Evolutionary conservation across 2,888 invertebrate species (phyloP), one percentile per base, ranked within the genome.

Genomic region (Chaitophorus viminalis): DNA sequence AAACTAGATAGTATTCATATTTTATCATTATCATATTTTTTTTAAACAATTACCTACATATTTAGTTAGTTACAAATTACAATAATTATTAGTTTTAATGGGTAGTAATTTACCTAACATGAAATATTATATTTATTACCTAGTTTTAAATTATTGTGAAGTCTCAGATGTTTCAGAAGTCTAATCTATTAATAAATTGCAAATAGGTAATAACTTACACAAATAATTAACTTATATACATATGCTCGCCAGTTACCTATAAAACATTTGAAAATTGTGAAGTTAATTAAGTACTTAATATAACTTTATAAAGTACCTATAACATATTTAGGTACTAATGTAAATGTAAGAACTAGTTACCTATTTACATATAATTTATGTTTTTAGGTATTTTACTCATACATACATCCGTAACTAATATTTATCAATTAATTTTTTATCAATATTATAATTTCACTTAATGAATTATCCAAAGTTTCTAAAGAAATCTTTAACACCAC

Each of bases 401-500:
- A 17, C 17, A 70, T 65, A 29, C 3, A 78, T 21, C 33, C 11
- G 17, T 8, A 76, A 25, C 33, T 11, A 25, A 33, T 25, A 60
- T 25, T 46, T 46, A 76, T 52, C 4, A 76, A 52, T 29, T 29
- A 1, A n/a, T 29, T 31, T 6, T 31, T 29, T 4, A 72, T 33
- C 3, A 60, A 5, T 82, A 72, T 4, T 68, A 65, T 78, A 17
- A 79, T 68, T 77, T 77, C 68, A 77, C 33, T 85, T n/a, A 68
- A 85, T 77, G 68, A 85, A 65, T 85, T 77, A 85, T 33, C 68
- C 68, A 65, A 77, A 52, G 39, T 85, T 84, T 85, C 76, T 84
- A 84, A 76, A 52, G 76, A 77, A 85, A 85, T 77, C 77, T 85
- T 77, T 65, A 84, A 85, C 84, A 85, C 84, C 84, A 85, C 76